phyloP scores from a whole-genome alignment of 1,140 invertebrate species.

The Pseudomyrmex cubaensis region DNA sequence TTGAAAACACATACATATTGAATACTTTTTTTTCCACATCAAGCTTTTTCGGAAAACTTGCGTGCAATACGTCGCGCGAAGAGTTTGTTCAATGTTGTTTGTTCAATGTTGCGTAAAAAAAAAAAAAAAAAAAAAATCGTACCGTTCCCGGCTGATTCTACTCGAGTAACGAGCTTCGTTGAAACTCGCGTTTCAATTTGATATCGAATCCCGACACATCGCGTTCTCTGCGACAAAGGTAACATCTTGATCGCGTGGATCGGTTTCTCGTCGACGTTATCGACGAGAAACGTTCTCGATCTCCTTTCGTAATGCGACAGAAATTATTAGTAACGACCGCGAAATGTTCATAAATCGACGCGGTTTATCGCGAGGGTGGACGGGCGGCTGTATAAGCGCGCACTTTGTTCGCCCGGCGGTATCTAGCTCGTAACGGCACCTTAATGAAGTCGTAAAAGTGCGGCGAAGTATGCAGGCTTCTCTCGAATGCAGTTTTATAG shows the following conservation, averaged over 20 bases:
- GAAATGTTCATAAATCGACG: constrained; percentile 68
- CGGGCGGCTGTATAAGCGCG: constrained; percentile 45
- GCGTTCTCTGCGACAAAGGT: constrained; percentile 3
- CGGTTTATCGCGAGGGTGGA: constrained; percentile 65
- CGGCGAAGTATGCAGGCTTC: constrained; percentile 44
- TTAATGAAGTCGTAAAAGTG: constrained; percentile 74
- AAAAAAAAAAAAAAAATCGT: too few species aligned
- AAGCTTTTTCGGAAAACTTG: too few species aligned
- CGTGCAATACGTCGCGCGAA: too few species aligned
- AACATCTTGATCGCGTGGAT: constrained; percentile 3
- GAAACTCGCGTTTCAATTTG: background rate
- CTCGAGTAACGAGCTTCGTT: background rate
- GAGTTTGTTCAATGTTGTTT: too few species aligned
- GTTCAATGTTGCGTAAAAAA: too few species aligned
- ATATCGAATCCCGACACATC: background rate
- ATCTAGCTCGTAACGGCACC: constrained; percentile 68
- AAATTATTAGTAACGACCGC: constrained; percentile 68
- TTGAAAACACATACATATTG: too few species aligned
- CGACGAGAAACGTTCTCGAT: too few species aligned
- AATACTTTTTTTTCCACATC: too few species aligned
- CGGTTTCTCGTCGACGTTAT: too few species aligned
- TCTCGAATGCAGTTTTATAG: constrained; percentile 54
- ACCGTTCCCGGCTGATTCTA: background rate
- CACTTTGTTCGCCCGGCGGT: constrained; percentile 68
- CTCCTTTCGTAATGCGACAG: background rate